Evolutionary conservation across 2,113 vertebrate genomes (phyloP), one percentile per base, ranked within the genome.

Genomic region (Alaudala cheleensis): DNA sequence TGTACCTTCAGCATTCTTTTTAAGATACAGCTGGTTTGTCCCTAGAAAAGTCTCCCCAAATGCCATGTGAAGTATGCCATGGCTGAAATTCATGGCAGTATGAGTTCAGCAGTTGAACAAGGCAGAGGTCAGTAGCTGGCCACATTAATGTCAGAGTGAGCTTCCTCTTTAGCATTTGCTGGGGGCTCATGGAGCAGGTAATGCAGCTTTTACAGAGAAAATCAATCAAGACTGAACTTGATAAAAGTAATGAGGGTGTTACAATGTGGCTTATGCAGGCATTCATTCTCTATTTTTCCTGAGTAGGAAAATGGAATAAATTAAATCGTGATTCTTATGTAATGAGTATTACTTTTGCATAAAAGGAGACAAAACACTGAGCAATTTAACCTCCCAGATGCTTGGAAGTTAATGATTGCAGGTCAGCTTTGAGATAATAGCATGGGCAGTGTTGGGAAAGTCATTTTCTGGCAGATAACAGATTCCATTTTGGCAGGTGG

Each of bases 381-480:
- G 44, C 60, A 54, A 57, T 86, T 93, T 76, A 90, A 94, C 83
- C 67, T 94, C 96, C 97, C 92, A 82, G 47, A 90, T 96, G 66
- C 86, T 85, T 73, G 60, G 44, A 88, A 84, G 42, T 90, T 89
- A 90, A 92, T 86, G 92, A 81, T 53, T 92, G 67, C 69, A 86
- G 91, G 93, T 96, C 95, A 97, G 89, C 20, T 79, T 93, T 96
- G 95, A 96, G 95, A 91, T 97, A 96, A 97, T 69, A 88, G 94
- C 72, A 88, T 95, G 90, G 90, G 90, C 92, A 95, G 54, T 96
- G 80, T 95, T 94, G 92, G 92, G 76, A 95, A 95, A 97, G 87
- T 96, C 0, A 91, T 95, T 86, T 74, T 81, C 96, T 98, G 97
- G 97, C 97, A 91, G 86, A 88, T 61, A 65, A 47, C 33, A 72